Evolutionary conservation across 1,140 invertebrate species (phyloP), one percentile per base, ranked within the genome.

Genomic region (Heliothis subflexa): DNA sequence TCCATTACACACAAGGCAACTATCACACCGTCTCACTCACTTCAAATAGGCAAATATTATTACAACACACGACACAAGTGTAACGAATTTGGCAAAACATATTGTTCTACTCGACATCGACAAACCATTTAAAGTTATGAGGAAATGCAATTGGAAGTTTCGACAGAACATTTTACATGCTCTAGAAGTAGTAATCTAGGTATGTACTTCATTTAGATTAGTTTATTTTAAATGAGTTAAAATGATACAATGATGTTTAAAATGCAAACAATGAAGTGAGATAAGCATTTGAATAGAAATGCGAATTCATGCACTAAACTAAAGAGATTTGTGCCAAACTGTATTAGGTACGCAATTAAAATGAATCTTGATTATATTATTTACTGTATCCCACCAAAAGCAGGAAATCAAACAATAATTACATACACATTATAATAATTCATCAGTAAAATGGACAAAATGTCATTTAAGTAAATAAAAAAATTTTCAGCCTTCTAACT

Each of bases 21-120:
- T 82, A 72, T 81, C 81, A 83, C 78, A 68, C 85, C 76, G 62
- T 82, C 78, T 84, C 84, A 83, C 79, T 81, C 80, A 80, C 70
- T 78, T 78, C 79, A 78, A 81, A 77, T 80, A 83, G 80, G 79
- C 79, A 83, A 84, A 81, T 81, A 74, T 74, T 49, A 61, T 64
- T 59, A 76, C 47, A 77, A 77, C 59, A 68, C 62, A 77, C 57
- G 57, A 75, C 73, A 75, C 49, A 64, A 75, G 45, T 64, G 73
- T 77, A 66, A 77, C 59, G 50, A 77, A 77, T 77, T 77, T 77
- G 74, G 74, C 74, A 77, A 68, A 77, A 77, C 50, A 68, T 77
- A 77, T 47, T 77, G 45, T 75, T 75, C 73, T 45, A 64, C 47
- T 50, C 47, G 45, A 75, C 59, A 75, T 64, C 21, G 57, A 75